Evolutionary conservation across 2,113 vertebrate genomes (phyloP).

Genomic region (Fulmarus glacialis): DNA sequence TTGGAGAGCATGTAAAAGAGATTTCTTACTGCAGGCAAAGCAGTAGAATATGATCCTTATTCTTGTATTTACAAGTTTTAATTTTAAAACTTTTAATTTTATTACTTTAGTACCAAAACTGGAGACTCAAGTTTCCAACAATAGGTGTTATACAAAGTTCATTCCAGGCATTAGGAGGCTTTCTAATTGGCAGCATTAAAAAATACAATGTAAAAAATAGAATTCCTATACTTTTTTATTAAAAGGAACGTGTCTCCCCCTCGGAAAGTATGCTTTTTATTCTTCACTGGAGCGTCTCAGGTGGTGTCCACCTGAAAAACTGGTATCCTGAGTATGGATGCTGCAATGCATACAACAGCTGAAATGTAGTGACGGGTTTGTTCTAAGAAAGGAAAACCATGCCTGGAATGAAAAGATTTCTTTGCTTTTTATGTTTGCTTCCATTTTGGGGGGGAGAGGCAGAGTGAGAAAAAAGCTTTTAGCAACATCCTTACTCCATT

Average conservation of each 20-base stretch:
- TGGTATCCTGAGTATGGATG: not conserved
- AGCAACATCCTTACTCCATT: not conserved
- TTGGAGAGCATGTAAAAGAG: not conserved
- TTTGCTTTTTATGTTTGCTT: not conserved
- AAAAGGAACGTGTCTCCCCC: rapidly evolving
- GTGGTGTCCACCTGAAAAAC: not conserved
- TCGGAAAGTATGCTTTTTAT: not conserved
- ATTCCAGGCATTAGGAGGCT: not conserved
- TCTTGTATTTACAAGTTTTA: not conserved
- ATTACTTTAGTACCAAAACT: not conserved
- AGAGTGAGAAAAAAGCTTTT: not conserved
- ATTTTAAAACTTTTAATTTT: not conserved
- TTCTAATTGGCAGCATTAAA: not conserved
- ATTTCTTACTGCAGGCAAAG: not conserved
- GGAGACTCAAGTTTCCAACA: not conserved
- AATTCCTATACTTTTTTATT: not conserved
- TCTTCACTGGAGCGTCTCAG: not conserved
- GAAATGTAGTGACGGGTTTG: not conserved
- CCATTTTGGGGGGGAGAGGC: not conserved
- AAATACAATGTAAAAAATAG: not conserved
- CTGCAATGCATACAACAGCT: not conserved
- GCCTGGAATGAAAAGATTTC: not conserved
- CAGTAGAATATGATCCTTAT: not conserved
- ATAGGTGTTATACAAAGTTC: not conserved
- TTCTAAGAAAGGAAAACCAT: not conserved